Conservation (phyloP, 2,888 invertebrate species). For the Exocentrus adspersus region DNA sequence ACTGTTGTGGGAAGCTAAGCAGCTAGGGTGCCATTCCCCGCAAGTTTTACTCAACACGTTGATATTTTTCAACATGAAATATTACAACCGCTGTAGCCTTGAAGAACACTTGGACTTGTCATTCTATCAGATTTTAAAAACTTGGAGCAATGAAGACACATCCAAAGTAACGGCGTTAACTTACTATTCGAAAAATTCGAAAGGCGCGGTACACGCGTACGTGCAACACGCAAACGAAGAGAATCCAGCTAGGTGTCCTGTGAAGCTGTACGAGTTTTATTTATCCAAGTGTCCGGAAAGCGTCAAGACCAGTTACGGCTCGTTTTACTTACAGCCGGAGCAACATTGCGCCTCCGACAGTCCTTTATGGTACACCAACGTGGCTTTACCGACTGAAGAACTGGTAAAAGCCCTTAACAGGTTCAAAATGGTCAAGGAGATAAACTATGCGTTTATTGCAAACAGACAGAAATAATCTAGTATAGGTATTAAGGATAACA, state of each 20-base stretch:
- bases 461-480: too few species aligned
- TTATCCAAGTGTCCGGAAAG: constrained; percentile 92
- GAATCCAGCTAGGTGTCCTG: constrained; percentile 82
- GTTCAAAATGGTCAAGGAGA: constrained; percentile 39
- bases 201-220: constrained; percentile 63
- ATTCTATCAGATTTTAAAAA: constrained; percentile 89
- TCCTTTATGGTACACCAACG: constrained; percentile 90
- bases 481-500: too few species aligned
- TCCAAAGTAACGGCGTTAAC: constrained; percentile 55
- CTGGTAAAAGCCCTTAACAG: constrained; percentile 85
- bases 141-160: constrained; percentile 70
- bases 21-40: constrained; percentile 90
- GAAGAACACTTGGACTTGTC: constrained; percentile 88
- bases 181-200: constrained; percentile 57
- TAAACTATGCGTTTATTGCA: constrained; percentile 33
- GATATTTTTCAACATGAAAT: constrained; percentile 92
- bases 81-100: constrained; percentile 87
- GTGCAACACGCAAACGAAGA: constrained; percentile 70
- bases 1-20: constrained; percentile 91
- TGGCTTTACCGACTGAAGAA: constrained; percentile 77
- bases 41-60: constrained; percentile 87
- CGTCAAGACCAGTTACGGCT: constrained; percentile 86
- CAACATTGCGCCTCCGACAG: constrained; percentile 89
- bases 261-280: constrained; percentile 93
- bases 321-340: constrained; percentile 84